Evolutionary conservation across 2,888 invertebrate genomes (phyloP).

Genomic region (Coelopa pilipes): DNA sequence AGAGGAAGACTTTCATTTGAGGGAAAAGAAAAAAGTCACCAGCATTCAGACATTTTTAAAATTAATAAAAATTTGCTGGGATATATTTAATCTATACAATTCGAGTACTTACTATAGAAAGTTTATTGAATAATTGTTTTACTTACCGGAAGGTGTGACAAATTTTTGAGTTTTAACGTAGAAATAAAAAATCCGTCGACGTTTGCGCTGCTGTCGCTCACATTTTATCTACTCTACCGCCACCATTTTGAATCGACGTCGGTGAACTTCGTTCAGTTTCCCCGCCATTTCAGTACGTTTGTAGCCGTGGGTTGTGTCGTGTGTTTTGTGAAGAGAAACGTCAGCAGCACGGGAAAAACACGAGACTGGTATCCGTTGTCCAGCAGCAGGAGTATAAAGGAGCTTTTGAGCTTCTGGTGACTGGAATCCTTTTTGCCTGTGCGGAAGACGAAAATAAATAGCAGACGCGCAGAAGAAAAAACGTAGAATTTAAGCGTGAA

Average conservation of each 20-base stretch:
- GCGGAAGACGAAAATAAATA: background rate
- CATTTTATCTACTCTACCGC: background rate
- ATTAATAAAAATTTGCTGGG: background rate
- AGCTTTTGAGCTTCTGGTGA: slow-evolving; percentile 8
- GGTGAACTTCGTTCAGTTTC: slow-evolving; percentile 29
- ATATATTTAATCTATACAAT: background rate
- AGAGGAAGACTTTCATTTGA: background rate
- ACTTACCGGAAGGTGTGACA: slow-evolving; percentile 1
- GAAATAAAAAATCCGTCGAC: background rate
- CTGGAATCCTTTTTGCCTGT: background rate
- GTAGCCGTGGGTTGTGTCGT: background rate
- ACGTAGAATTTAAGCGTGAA: slow-evolving; percentile 32
- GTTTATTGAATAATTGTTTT: background rate
- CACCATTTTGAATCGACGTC: slow-evolving; percentile 27
- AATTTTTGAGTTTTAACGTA: background rate
- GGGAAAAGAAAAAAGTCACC: slow-evolving; percentile 11
- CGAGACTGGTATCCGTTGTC: background rate
- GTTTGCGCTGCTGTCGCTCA: background rate
- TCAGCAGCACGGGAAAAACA: slow-evolving; percentile 19
- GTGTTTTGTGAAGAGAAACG: slow-evolving; percentile 4
- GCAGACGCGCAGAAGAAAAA: slow-evolving; percentile 22
- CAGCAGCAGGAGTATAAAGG: background rate
- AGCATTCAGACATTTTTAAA: slow-evolving; percentile 7
- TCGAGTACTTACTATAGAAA: slow-evolving; percentile 11
- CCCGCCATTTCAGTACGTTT: background rate